Evolutionary conservation across 1,140 invertebrate genomes (phyloP).

Genomic region (Battus philenor): DNA sequence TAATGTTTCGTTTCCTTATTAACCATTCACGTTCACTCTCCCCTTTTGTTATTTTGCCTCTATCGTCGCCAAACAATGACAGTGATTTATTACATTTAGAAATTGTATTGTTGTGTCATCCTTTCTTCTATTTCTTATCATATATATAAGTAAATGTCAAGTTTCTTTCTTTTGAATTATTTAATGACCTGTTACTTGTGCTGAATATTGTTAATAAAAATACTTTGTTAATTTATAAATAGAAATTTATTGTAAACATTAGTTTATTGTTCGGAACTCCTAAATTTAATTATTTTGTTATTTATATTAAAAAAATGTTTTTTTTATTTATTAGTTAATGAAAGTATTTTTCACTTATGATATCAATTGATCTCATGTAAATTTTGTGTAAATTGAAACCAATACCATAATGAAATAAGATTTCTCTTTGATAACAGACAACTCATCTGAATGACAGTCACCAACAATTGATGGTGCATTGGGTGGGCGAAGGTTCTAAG

Average conservation of each 20-base stretch:
- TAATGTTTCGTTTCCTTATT: slow-evolving; percentile 62
- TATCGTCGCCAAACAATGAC: slow-evolving; percentile 27
- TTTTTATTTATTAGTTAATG: background rate
- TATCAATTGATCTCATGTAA: no score
- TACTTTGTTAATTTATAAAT: no score
- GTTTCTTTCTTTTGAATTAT: no score
- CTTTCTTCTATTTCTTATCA: no score
- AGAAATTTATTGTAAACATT: no score
- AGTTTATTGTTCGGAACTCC: no score
- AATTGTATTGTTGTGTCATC: no score
- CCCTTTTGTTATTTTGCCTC: slow-evolving; percentile 39
- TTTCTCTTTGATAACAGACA: slow-evolving; percentile 69
- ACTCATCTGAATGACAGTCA: slow-evolving; percentile 88
- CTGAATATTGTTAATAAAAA: no score
- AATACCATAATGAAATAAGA: slow-evolving; percentile 8
- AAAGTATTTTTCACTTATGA: background rate
- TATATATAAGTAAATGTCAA: no score
- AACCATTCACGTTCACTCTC: slow-evolving; percentile 37
- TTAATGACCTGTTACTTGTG: no score
- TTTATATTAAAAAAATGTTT: no score
- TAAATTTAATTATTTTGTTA: no score
- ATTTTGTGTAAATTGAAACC: slow-evolving; percentile 24
- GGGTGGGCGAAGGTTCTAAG: slow-evolving; percentile 90
- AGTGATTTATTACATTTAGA: slow-evolving; percentile 30
- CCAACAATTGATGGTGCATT: slow-evolving; percentile 92